Evolutionary conservation across 2,888 invertebrate species (phyloP).

Genomic region (Ennomos quercinarius): DNA sequence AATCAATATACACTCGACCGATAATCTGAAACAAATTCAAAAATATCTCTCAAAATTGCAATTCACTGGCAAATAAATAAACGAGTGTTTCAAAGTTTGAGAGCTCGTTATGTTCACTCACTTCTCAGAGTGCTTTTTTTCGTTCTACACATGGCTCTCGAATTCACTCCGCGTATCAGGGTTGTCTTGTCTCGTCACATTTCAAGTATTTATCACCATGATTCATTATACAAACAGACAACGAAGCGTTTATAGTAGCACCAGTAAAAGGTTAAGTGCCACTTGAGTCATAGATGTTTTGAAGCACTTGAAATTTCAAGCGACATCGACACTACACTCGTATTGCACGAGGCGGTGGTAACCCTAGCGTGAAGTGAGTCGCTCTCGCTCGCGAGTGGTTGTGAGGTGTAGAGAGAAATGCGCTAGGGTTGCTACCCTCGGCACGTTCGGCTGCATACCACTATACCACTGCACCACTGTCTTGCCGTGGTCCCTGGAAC

Average conservation of each 20-base stretch:
- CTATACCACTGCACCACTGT: conserved; percentile 63
- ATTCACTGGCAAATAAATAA: conserved; percentile 20
- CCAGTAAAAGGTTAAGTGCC: conserved; percentile 32
- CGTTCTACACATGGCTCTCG: conserved; percentile 24
- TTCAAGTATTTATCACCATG: conserved; percentile 20
- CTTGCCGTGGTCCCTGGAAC: conserved; percentile 52
- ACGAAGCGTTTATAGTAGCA: conserved; percentile 16
- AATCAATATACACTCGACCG: background rate
- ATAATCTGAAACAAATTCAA: conserved; percentile 5
- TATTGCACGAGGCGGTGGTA: conserved; percentile 43
- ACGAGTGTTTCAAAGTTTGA: conserved; percentile 19
- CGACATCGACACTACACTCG: conserved; percentile 24
- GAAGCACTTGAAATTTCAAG: conserved; percentile 25
- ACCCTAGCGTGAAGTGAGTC: conserved; percentile 69
- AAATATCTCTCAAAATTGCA: conserved; percentile 14
- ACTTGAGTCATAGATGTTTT: conserved; percentile 30
- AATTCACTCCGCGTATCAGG: conserved; percentile 16
- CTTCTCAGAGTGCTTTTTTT: conserved; percentile 24
- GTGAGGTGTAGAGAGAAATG: conserved; percentile 79
- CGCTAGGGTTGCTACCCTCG: conserved; percentile 49
- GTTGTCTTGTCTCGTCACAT: conserved; percentile 20
- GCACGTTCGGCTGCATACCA: conserved; percentile 67
- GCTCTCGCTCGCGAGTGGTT: conserved; percentile 69
- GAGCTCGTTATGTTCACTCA: conserved; percentile 26
- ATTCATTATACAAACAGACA: conserved; percentile 24